These are phyloP conservation scores for Lagopus muta DNA, from an alignment of 2,113 vertebrate species.

Conservation along the genomic window DNA sequence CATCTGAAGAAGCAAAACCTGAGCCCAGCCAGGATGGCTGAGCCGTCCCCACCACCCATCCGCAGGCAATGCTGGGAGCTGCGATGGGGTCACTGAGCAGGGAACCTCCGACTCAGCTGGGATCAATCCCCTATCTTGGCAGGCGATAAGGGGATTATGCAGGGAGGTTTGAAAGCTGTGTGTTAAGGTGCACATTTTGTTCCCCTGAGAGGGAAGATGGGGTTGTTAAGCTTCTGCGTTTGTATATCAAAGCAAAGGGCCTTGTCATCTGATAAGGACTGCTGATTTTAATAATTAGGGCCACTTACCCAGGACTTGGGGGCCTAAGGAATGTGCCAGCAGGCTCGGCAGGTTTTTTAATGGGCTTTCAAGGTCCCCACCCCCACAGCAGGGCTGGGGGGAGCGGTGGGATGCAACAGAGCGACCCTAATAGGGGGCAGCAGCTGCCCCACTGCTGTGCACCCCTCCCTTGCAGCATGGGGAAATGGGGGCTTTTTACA, in stretches of 20 bases:
- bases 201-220: slow-evolving; percentile 31
- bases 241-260: slow-evolving; percentile 63
- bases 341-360: slow-evolving; percentile 50
- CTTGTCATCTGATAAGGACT: slow-evolving; percentile 55
- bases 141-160: slow-evolving; percentile 50
- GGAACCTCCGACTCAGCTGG: neutral
- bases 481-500: neutral
- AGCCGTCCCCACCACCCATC: neutral
- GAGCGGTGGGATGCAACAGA: slow-evolving; percentile 58
- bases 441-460: slow-evolving; percentile 54
- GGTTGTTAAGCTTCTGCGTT: slow-evolving; percentile 54
- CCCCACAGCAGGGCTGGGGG: slow-evolving; percentile 28
- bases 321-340: slow-evolving; percentile 66
- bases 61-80: neutral
- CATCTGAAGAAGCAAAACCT: neutral
- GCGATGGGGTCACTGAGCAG: neutral
- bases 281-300: slow-evolving; percentile 73
- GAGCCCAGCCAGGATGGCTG: neutral
- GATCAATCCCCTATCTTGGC: slow-evolving; percentile 3
- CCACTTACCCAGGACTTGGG: slow-evolving; percentile 64
- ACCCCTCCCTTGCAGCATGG: slow-evolving; percentile 35
- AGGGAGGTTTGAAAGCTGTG: neutral
- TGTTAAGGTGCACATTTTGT: slow-evolving; percentile 41
- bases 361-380: slow-evolving; percentile 24
- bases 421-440: slow-evolving; percentile 39